Evolutionary conservation across 37 sponge, comb jelly and placozoan genomes (phyloP), one percentile per base, ranked within the genome.

Genomic region (Spongia lamella): DNA sequence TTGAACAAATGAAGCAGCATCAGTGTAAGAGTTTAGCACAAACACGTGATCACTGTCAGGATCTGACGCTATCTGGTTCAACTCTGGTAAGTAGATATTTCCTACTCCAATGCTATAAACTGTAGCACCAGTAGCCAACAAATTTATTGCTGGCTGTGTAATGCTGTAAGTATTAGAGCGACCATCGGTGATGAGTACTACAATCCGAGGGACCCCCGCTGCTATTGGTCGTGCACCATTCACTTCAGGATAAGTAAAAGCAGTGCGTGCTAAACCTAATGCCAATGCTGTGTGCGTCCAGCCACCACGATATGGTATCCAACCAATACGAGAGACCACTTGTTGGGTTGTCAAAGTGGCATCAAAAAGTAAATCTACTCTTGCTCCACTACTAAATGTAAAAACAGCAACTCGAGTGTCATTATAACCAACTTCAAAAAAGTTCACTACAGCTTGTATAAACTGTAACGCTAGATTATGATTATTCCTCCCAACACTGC

Each of bases 111-210:
- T 86, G 19, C 83, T 68, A 56, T 78, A 90, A 26, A 90, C 91
- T 13, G 47, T 78, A 4, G 88, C 87, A 9, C 89, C 89, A 0
- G 61, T 75, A 21, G 78, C 54, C 68, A 86, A 78, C 17, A 93
- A 61, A 13, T 17, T 17, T 36, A 68, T 27, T 7, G 94, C 86
- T 1, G 52, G 38, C 6, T 54, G 27, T 24, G 2, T 59, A 26
- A 88, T 70, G 9, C 72, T 56, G 22, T 66, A 62, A 11, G 71
- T 32, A 63, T 95, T 95, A 19, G 96, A 91, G 0, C 73, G 78
- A 0, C 96, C 96, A 58, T 95, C 96, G 1, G 96, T 95, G 24
- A 95, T 62, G 63, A 95, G 72, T 3, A 95, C 84, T 4, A 70
- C 92, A 3, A 95, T 61, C 19, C 75, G 79, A 0, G 96, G 96